Evolutionary conservation across 1,140 invertebrate species (phyloP), one percentile per base, ranked within the genome.

Genomic region (Popillia japonica): DNA sequence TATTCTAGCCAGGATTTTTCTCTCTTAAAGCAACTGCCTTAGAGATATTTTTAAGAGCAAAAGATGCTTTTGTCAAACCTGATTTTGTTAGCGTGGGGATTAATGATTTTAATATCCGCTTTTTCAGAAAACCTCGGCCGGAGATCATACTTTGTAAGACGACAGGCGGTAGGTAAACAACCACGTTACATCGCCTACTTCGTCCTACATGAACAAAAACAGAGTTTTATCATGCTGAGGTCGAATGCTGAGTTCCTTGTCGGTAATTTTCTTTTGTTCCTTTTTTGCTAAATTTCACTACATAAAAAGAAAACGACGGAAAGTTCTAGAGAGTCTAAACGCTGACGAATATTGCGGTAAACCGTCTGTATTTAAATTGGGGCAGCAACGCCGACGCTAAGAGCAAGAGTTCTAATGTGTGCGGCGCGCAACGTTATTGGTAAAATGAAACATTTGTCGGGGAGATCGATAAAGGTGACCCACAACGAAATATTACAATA

Each of bases 101-200:
- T 68, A 68, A 68, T 68, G 61, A 68, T 68, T 68, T 68, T 68
- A 68, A 68, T 68, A 68, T 68, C 61, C 61, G 61, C n/a, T 14
- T 27, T 2, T 20, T 68, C 22, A 4, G 61, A 34, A 34, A 68
- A 68, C 14, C 7, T 27, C 61, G 61, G 20, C 11, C 61, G 20
- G 22, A 68, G 61, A 68, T 23, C 22, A 22, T 68, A 11, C 27
- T n/a, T 22, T 6, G 6, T 11, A 27, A 68, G 61, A 68, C 3
- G 61, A 9, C 17, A 3, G 22, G 10, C 9, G 61, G 7, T 10
- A n/a, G 61, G 61, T 68, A 68, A 68, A 68, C 61, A 14, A n/a
- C 4, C 61, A 6, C 61, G 61, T 10, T 23, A 23, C 10, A 8
- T 3, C 20, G 22, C 20, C 27, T 34, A 34, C 4, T 14, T 0